Percentiles rank a stretch among this genome's conserved stretches.
Conservation (phyloP, 2,113 vertebrate genomes). For the Dunckerocampus dactyliophorus region DNA sequence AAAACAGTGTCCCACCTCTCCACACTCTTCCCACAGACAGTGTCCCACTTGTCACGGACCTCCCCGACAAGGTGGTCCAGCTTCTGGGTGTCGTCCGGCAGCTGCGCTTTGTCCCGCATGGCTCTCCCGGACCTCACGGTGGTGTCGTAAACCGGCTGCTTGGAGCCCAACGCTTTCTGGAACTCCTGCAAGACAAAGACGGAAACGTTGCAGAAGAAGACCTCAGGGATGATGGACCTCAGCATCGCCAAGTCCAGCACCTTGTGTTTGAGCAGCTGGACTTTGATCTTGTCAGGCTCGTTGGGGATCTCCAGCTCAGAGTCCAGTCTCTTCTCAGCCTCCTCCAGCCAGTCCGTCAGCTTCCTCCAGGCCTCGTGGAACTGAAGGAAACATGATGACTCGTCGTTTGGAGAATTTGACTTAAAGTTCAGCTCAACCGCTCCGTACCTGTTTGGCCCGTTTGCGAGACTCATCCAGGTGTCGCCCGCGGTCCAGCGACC, state of each 20-base stretch:
- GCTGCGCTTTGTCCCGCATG: slow-evolving; percentile 90
- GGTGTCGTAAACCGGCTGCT: slow-evolving; percentile 96
- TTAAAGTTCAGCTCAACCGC: not conserved
- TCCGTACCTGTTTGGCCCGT: slow-evolving; percentile 92
- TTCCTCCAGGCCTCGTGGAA: slow-evolving; percentile 99
- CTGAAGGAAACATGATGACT: slow-evolving; percentile 52
- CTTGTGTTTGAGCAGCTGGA: slow-evolving; percentile 96
- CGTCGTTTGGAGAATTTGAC: too few relatives aligned
- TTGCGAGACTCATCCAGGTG: slow-evolving; percentile 94
- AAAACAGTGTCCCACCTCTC: slow-evolving; percentile 77
- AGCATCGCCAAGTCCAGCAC: slow-evolving; percentile 55
- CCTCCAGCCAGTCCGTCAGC: slow-evolving; percentile 93
- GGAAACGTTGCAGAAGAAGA: not conserved
- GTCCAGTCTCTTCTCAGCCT: slow-evolving; percentile 92
- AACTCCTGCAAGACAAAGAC: slow-evolving; percentile 80
- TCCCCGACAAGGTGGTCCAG: slow-evolving; percentile 92
- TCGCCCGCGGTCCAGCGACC: slow-evolving; percentile 90
- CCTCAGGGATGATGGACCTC: not conserved
- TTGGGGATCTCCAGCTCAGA: slow-evolving; percentile 97
- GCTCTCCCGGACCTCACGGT: slow-evolving; percentile 90
- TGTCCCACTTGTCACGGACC: slow-evolving; percentile 98
- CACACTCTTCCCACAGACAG: slow-evolving; percentile 96
- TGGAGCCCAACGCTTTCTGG: slow-evolving; percentile 93
- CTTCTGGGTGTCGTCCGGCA: slow-evolving; percentile 85
- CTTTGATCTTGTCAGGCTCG: slow-evolving; percentile 97